Evolutionary conservation across 2,888 invertebrate genomes (phyloP), one percentile per base, ranked within the genome.

Genomic region (Drosophila anomelani): DNA sequence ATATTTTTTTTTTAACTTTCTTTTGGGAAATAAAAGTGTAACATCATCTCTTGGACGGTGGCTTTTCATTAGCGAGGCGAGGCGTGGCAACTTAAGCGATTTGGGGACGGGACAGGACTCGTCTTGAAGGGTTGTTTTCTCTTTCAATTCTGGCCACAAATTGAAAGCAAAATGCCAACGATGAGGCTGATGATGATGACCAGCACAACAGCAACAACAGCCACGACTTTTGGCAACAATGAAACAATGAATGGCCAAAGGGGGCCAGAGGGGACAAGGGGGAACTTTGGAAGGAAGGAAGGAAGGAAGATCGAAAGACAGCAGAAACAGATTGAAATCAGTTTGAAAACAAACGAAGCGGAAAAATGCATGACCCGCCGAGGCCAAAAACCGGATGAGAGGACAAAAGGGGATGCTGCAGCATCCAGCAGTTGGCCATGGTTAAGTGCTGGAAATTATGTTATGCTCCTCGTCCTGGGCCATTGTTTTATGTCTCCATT

Each of bases 321-420:
- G 69, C 77, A 79, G 82, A 85, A 88, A 84, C 88, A 88, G 87
- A 90, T 89, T 90, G 86, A 89, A 90, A 89, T 90, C 90, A 84
- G 88, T 89, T 89, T 80, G 77, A 80, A 86, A 86, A 74, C 84
- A 85, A 80, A 80, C 89, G 85, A 90, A 88, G 91, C 88, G 87
- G 83, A 85, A 90, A 90, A 91, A 85, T 86, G 87, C 86, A 88
- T 81, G 75, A 74, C 51, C 77, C 62, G 47, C 9, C 53, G 64
- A 66, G 64, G 68, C 68, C 64, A 66, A 68, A 64, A 66, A 44
- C 51, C 54, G 58, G 44, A 54, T 47, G 58, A 34, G 34, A 36
- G 15, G 38, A 38, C 38, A 54, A n/a, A n/a, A 17, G 26, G 34
- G 46, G 17, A 29, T 3, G 15, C 9, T 8, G 23, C 57, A 36